Base-by-base conservation (phyloP, 2,797 vertebrate species). In the Danio tinwini region DNA sequence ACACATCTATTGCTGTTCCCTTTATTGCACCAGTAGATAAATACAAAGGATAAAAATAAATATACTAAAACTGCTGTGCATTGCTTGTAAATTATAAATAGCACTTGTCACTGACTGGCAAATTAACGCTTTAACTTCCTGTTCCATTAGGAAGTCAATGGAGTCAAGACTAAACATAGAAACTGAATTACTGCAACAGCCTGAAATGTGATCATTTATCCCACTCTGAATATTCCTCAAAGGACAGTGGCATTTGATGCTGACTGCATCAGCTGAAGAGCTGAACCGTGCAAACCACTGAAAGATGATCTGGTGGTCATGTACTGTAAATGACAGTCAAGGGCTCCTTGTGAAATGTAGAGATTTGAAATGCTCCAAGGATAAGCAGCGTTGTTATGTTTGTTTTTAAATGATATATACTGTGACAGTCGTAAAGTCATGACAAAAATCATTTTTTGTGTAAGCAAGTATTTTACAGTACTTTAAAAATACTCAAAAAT, bases 251-350 rank as follows among this genome's bases (percentile, higher is more conserved):
- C 16, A 70, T 64, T 71, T 37, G 39, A 12, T 56, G 10, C 58
- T 58, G 55, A 74, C 6, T 59, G 19, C 53, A 16, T 29, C 17
- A 47, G 55, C 39, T 13, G 40, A n/a, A 29, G 29, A 21, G 67
- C 44, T 76, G 19, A 55, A 55, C 5, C 12, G 58, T 45, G 49
- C 49, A 61, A 53, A 16, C 17, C 6, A 2, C 16, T 19, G 65
- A 56, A 81, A 62, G 14, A 47, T 17, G n/a, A 64, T 53, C 58
- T 49, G 45, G 13, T 47, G n/a, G 16, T 75, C 13, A 53, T 45
- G 17, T 50, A 19, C 58, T n/a, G 14, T 49, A 37, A 74, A 62
- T 17, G 1, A 61, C 1, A 1, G n/a, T 13, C 16, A 62, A 74
- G 10, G 10, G 2, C 9, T 49, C 42, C 19, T 74, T 62, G 44